Base-by-base conservation (phyloP, 2,797 vertebrate species). In the Glyptemys insculpta region DNA sequence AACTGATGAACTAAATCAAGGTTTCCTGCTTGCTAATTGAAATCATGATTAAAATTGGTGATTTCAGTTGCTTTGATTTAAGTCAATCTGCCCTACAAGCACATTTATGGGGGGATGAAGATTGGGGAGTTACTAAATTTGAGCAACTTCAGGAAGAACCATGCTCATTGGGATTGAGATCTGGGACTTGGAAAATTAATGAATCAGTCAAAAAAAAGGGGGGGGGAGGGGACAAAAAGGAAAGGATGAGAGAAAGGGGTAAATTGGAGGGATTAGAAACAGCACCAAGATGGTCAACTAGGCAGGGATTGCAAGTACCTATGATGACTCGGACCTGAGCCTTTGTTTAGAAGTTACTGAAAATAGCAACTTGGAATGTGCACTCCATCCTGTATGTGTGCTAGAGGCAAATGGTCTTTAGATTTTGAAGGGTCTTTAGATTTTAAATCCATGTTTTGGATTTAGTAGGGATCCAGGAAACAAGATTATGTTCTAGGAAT, bases 201-300 rank as follows among this genome's bases (percentile, higher is more conserved):
- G 0, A 1, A 8, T 25, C 25, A 72, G 12, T 12, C 78, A 68
- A 14, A 19, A 2, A 0, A 0, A 10, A 41, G 31, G 41, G 90
- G 76, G 49, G 41, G 3, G 81, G 57, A 12, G 12, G 6, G 59
- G 31, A 16, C 72, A 84, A 91, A 83, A 1, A 34, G 44, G 12
- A 41, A 12, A 1, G 3, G 68, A 19, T 23, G 76, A 91, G 83
- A 89, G 89, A 27, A 65, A 65, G 16, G 34, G 31, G 9, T 21
- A 68, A 37, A 68, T 37, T n/a, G 37, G 9, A 68, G 9, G 4
- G 7, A 8, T 2, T 85, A 49, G 47, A 82, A 90, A 23, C 0
- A 65, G 37, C 31, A 57, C 56, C 11, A 34, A 85, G 12, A 6
- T 85, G 80, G 37, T 18, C 41, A 56, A 8, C 37, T 57, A 47